Evolutionary conservation across 2,797 vertebrate species (phyloP).

Genomic region (Muscicapa striata): DNA sequence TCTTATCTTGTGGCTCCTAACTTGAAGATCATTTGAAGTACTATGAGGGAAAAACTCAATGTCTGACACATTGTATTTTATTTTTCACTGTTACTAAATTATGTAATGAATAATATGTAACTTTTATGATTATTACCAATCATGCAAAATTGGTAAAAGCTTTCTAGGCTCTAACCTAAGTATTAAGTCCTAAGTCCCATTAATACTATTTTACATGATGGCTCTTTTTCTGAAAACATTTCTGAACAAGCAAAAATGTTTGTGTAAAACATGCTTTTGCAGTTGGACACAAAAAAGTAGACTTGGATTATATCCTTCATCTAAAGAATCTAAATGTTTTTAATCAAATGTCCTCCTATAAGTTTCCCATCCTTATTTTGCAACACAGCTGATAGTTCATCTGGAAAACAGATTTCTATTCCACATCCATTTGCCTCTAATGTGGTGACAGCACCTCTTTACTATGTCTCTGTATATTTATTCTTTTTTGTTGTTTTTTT

Average conservation of each 20-base stretch:
- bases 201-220: not conserved
- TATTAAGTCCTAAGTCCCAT: not conserved
- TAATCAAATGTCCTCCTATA: not conserved
- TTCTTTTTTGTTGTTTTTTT: not conserved
- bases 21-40: not conserved
- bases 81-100: not conserved
- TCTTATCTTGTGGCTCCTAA: not conserved
- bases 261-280: not conserved
- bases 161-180: not conserved
- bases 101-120: not conserved
- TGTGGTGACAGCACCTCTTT: constrained; percentile 39
- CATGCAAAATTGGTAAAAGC: not conserved
- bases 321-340: constrained; percentile 1
- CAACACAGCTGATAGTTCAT: constrained; percentile 18
- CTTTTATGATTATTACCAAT: not conserved
- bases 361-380: constrained; percentile 30
- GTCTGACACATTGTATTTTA: not conserved
- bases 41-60: not conserved
- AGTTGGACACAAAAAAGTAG: not conserved
- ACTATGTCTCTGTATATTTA: not conserved
- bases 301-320: not conserved
- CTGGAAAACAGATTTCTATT: constrained; percentile 52
- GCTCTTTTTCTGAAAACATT: not conserved
- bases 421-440: constrained; percentile 10
- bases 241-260: not conserved